phyloP scores from a whole-genome alignment of 2,888 invertebrate genomes.

The Steinernema scapterisci region DNA sequence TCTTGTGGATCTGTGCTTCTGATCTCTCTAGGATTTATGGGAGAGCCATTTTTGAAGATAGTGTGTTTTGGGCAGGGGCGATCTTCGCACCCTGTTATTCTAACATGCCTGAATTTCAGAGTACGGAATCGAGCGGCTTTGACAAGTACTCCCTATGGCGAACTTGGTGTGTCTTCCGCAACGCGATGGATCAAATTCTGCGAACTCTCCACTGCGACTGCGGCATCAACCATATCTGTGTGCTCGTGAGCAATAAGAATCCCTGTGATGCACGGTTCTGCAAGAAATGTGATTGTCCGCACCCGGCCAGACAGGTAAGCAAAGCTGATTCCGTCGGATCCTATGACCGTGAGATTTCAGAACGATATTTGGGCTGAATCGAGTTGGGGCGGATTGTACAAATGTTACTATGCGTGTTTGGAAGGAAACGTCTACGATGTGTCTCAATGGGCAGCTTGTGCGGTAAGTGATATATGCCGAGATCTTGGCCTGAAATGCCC shows the following conservation, averaged over 20 bases:
- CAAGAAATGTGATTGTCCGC: not conserved
- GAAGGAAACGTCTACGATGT: constrained; percentile 23
- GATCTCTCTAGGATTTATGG: too few relatives aligned
- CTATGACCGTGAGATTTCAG: not conserved
- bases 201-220: constrained; percentile 23
- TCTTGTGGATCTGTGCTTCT: too few relatives aligned
- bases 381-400: constrained; percentile 1
- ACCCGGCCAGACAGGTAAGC: not conserved
- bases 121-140: constrained; percentile 5
- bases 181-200: constrained; percentile 20
- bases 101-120: too few relatives aligned
- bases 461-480: too few relatives aligned
- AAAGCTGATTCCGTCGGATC: too few relatives aligned
- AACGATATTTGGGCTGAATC: constrained; percentile 26
- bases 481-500: too few relatives aligned
- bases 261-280: constrained; percentile 16
- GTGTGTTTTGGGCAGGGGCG: too few relatives aligned
- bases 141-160: constrained; percentile 24
- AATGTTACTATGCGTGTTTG: constrained; percentile 20
- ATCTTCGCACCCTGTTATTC: too few relatives aligned
- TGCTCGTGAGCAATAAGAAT: constrained; percentile 11
- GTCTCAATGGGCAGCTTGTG: constrained; percentile 15
- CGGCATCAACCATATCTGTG: constrained; percentile 20
- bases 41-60: too few relatives aligned
- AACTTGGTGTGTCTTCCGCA: constrained; percentile 17